Evolutionary conservation across 2,797 vertebrate species (phyloP).

Genomic region (Liparis tanakae): DNA sequence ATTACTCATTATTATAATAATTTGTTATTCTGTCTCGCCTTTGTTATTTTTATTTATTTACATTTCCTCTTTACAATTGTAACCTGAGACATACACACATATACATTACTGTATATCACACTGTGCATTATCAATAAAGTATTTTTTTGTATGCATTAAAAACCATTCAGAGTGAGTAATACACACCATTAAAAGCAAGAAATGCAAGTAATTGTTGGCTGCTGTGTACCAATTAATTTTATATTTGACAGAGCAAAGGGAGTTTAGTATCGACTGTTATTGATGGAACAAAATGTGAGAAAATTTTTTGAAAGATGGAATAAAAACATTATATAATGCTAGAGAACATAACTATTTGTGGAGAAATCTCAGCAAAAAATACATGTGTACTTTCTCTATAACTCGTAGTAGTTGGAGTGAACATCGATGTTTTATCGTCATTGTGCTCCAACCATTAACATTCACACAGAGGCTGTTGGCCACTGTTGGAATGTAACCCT

Average conservation of each 20-base stretch:
- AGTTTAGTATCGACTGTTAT: background rate
- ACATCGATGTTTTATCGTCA: background rate
- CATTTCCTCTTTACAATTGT: too few relatives aligned
- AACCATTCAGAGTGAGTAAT: too few relatives aligned
- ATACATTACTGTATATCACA: too few relatives aligned
- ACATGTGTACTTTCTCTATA: background rate
- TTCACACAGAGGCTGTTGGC: background rate
- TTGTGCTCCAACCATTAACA: background rate
- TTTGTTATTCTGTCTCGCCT: too few relatives aligned
- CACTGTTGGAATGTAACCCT: conserved; percentile 16
- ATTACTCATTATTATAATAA: too few relatives aligned
- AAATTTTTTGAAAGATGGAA: background rate
- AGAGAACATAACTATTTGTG: background rate
- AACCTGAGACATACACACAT: too few relatives aligned
- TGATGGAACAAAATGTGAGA: background rate
- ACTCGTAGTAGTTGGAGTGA: background rate
- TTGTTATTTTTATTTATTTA: too few relatives aligned
- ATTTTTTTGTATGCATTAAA: too few relatives aligned
- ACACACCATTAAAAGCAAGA: too few relatives aligned
- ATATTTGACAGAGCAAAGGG: background rate
- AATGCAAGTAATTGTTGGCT: background rate
- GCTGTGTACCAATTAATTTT: conserved; percentile 1
- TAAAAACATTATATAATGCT: background rate
- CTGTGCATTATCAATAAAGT: too few relatives aligned
- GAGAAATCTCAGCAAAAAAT: background rate